phyloP scores from a whole-genome alignment of 2,888 invertebrate genomes.

The Lochmaea capreae region DNA sequence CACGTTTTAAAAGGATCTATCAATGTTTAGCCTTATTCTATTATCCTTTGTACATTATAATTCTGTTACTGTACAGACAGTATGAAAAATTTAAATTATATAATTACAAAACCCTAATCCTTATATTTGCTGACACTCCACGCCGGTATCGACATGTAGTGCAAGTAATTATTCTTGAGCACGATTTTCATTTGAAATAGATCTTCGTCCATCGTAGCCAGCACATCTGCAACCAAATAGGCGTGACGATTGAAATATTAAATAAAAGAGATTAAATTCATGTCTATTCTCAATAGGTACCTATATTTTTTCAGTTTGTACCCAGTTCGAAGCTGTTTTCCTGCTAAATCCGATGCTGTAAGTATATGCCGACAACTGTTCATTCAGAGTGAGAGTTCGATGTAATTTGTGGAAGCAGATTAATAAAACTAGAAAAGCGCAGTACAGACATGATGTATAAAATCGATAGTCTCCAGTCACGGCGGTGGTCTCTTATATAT shows the following conservation, averaged over 20 bases:
- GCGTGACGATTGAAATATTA: neutral
- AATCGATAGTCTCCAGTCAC: conserved; percentile 55
- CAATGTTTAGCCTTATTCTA: neutral
- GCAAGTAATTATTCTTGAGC: conserved; percentile 10
- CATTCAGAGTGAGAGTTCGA: conserved; percentile 45
- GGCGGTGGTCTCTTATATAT: conserved; percentile 42
- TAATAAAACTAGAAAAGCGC: conserved; percentile 58
- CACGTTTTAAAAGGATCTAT: no score
- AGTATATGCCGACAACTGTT: conserved; percentile 42
- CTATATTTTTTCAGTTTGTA: no score
- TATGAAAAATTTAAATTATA: conserved; percentile 2
- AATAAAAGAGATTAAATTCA: conserved; percentile 3
- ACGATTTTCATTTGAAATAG: conserved; percentile 9
- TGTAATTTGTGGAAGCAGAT: conserved; percentile 55
- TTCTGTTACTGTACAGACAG: conserved; percentile 1
- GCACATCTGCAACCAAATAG: neutral
- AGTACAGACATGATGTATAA: conserved; percentile 50
- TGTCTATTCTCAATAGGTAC: no score
- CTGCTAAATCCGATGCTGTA: conserved; percentile 32
- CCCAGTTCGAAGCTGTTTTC: no score
- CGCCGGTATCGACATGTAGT: conserved; percentile 7
- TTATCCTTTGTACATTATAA: neutral
- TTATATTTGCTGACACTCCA: conserved; percentile 9
- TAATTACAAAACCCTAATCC: conserved; percentile 7
- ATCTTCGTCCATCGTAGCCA: neutral